phyloP scores from a whole-genome alignment of 2,113 vertebrate genomes.

The Melospiza georgiana region DNA sequence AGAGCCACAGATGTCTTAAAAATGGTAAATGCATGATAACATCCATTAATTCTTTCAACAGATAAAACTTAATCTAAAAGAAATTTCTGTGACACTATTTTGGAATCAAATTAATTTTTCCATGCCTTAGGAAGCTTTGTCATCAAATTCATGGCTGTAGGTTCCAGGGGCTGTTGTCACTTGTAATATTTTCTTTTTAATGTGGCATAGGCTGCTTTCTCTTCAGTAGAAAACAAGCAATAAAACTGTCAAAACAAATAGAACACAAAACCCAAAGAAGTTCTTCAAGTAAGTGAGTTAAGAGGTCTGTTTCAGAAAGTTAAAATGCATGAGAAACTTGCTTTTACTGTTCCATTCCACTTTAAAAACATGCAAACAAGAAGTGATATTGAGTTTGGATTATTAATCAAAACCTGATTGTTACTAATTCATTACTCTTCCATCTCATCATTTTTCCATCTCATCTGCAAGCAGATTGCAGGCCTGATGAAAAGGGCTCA shows the following conservation, averaged over 20 bases:
- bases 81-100: not conserved
- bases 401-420: not conserved
- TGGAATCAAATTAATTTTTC: not conserved
- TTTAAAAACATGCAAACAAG: not conserved
- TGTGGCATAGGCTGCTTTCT: not conserved
- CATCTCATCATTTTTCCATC: not conserved
- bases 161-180: not conserved
- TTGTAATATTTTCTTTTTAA: not conserved
- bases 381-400: not conserved
- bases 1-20: not conserved
- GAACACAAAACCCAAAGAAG: not conserved
- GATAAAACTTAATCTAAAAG: not conserved
- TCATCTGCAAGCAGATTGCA: not conserved
- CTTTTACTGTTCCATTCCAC: not conserved
- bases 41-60: not conserved
- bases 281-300: not conserved
- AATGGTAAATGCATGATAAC: not conserved
- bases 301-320: not conserved
- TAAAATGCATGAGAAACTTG: not conserved
- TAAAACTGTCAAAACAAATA: not conserved
- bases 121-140: not conserved
- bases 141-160: not conserved
- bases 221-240: not conserved
- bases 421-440: not conserved
- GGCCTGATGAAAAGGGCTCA: not conserved